Conservation (phyloP, 1,140 invertebrate genomes). For the Macrobrachium nipponense region DNA sequence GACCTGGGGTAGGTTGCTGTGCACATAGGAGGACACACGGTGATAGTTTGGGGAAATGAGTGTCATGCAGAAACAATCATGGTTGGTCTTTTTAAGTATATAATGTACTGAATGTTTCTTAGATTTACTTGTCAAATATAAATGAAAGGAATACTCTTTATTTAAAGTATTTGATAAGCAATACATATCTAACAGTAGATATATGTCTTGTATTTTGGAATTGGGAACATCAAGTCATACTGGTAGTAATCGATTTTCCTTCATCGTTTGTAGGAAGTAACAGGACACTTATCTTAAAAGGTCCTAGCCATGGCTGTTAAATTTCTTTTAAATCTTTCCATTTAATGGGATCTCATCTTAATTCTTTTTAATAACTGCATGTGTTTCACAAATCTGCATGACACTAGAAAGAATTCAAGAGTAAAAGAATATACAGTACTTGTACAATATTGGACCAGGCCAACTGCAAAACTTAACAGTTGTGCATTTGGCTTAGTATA, state of each 20-base stretch:
- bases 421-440: background rate
- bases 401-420: no score
- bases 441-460: conserved; percentile 57
- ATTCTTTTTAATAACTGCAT: background rate
- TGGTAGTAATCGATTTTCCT: no score
- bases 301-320: conserved; percentile 29
- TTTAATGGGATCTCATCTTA: conserved; percentile 16
- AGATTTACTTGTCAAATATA: conserved; percentile 15
- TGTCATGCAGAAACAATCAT: conserved; percentile 17
- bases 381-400: conserved; percentile 28
- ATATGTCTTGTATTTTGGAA: conserved; percentile 17
- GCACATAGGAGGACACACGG: conserved; percentile 8
- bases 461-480: conserved; percentile 33
- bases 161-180: background rate
- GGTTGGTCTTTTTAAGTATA: conserved; percentile 3
- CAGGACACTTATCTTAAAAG: conserved; percentile 28
- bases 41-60: conserved; percentile 13
- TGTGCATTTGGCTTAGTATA: conserved; percentile 41
- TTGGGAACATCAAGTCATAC: no score
- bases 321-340: conserved; percentile 33
- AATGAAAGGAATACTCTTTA: conserved; percentile 8
- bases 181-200: conserved; percentile 32
- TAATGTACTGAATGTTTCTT: no score
- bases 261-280: conserved; percentile 19
- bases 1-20: conserved; percentile 18